Base-by-base conservation (phyloP, 2,113 vertebrate species). In the Ariopsis seemanni region DNA sequence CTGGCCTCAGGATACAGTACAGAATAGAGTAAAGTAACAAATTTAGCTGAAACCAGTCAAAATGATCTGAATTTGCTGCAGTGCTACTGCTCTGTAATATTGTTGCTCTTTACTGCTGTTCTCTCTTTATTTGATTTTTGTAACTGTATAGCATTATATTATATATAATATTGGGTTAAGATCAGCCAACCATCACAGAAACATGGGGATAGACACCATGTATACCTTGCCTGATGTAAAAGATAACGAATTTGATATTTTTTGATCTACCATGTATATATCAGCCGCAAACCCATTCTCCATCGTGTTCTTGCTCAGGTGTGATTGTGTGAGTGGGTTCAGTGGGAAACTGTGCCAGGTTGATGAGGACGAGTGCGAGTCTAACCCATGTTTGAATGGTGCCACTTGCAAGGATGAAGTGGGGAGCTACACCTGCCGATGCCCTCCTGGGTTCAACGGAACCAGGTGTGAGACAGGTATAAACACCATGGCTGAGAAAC, bases 391-490 rank as follows among this genome's bases (percentile, higher is more conserved):
- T 72, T 93, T 95, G 93, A 99, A 99, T 71, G 96, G 96, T 30
- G 98, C 97, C 81, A 98, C 95, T 65, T 99, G 98, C 90, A 89
- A 97, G 91, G 98, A 99, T 91, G 96, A 95, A 20, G 93, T 96
- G 83, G 97, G 97, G 57, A 94, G 96, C 2, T 99, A 95, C 91
- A 91, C 93, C 90, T 99, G 98, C 95, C 96, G 97, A 95, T 99
- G 98, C 95, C 96, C 90, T 77, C 98, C 98, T 91, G 97, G 98
- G 95, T 99, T 99, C 96, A 98, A 97, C 93, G 98, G 98, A 96
- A 98, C 93, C 95, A 97, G 96, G 95, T 99, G 98, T 98, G 98
- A 99, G 97, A 99, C 97, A 99, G 98, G 98, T 99, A 99, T 94
- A 95, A 94, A 95, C 91, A 90, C 82, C 88, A 92, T 92, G 82